Base-by-base conservation (phyloP, 2,888 invertebrate species). In the Euphydryas editha region DNA sequence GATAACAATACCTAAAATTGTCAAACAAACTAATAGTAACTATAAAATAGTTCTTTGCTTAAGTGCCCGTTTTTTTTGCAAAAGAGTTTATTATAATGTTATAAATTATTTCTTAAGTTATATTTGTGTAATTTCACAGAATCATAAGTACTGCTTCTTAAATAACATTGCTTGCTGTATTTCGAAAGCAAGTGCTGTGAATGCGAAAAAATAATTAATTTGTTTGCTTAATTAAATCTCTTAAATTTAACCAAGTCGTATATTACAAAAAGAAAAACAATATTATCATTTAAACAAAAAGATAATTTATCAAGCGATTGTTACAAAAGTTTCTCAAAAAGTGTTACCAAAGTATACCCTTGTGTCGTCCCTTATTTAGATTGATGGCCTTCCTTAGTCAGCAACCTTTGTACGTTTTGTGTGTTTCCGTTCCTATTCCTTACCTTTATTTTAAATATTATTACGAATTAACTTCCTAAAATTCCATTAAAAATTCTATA, bases 221-320 rank as follows among this genome's bases (percentile, higher is more conserved):
- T 15, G 7, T 39, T 15, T 39, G 1, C 7, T 15, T 39, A 1
- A 39, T 15, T 39, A 39, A 15, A 11, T 11, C 39, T 39, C 7
- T 39, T 4, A 3, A 39, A 39, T 39, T 15, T 15, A 44, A n/a
- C n/a, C n/a, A 44, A 20, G 15, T 24, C 15, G 49, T 51, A 13
- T 46, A 24, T 49, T 21, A 15, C 49, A 51, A 51, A 21, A n/a
- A n/a, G n/a, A n/a, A n/a, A 24, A 24, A 24, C 8, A 51, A 51
- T 15, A 51, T 51, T 51, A 51, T 51, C 24, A 36, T 54, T 54
- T 30, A 54, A 54, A 36, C 30, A 30, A 36, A 54, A n/a, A 73
- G 79, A 81, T 83, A 83, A 89, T 90, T 88, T 86, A 88, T 90
- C 88, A 88, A 83, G 75, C 76, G 80, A 78, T 80, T 82, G 85